Evolutionary conservation across 2,888 invertebrate species (phyloP), one percentile per base, ranked within the genome.

Genomic region (Balanococcus diminutus): DNA sequence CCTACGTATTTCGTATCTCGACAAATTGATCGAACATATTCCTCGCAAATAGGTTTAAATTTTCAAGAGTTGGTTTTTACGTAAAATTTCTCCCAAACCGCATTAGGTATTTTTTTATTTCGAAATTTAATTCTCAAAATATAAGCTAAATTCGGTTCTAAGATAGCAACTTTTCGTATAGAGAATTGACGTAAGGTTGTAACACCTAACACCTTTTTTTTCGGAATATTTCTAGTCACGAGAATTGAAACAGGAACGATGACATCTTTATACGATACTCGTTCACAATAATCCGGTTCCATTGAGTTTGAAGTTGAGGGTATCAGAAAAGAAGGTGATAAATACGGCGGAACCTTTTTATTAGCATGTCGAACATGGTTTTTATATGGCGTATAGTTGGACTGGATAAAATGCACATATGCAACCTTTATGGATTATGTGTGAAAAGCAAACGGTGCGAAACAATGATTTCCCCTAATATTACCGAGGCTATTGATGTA

Each of bases 371-470:
- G 61, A 67, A 67, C 61, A 67, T 67, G 9, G 25, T 67, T 28
- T 67, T 36, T 42, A 11, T 67, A 67, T 67, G 28, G 61, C 25
- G 25, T 25, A 67, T 14, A 28, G 25, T 25, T 51, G 19, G 51
- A 51, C 25, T 67, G 25, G 25, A 67, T 67, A 51, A 67, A 67
- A 67, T 67, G 61, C 61, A 67, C 61, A 22, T 67, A 67, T 67
- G 28, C 61, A 22, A 67, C 61, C 61, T 67, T 67, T 67, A 67
- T 67, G 61, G 61, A 67, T 67, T 67, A 67, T 9, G 61, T 67
- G 61, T 67, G 61, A 67, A 67, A 67, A 67, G 61, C 61, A 67
- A 67, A 67, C 61, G 61, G 61, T 67, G 61, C 61, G 61, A 67
- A 67, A 67, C 61, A 67, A 67, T 28, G 61, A 28, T 67, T 67